These are phyloP conservation scores for Ammodytes dubius DNA, from an alignment of 2,113 vertebrate genomes.

Conservation along the genomic window DNA sequence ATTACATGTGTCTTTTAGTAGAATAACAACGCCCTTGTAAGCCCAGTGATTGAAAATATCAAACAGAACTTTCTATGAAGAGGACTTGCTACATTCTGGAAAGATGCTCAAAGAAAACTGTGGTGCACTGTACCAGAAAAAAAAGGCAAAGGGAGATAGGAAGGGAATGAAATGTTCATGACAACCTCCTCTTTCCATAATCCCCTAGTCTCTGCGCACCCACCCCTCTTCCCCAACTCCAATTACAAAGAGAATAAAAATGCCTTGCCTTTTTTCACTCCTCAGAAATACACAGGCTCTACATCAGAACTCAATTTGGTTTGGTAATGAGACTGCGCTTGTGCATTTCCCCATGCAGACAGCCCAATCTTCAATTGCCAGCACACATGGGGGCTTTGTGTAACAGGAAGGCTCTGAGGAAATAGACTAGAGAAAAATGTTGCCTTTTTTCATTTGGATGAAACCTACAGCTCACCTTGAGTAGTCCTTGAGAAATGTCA, in stretches of 20 bases:
- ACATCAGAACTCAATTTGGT: conserved; percentile 86
- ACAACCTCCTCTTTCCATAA: conserved; percentile 82
- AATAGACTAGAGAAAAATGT: conserved; percentile 79
- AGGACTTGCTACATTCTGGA: conserved; percentile 44
- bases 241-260: conserved; percentile 85
- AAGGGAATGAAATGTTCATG: conserved; percentile 75
- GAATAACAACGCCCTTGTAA: conserved; percentile 43
- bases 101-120: conserved; percentile 57
- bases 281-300: conserved; percentile 82
- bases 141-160: conserved; percentile 74
- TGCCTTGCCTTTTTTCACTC: conserved; percentile 73
- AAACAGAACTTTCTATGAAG: conserved; percentile 42
- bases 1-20: conserved; percentile 23
- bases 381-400: conserved; percentile 79
- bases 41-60: conserved; percentile 30
- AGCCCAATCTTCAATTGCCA: conserved; percentile 82
- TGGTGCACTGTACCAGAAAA: conserved; percentile 36
- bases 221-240: conserved; percentile 79
- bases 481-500: conserved; percentile 68
- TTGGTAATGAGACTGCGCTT: conserved; percentile 86
- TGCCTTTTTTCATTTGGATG: conserved; percentile 83
- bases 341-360: conserved; percentile 85
- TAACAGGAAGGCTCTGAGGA: conserved; percentile 78
- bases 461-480: conserved; percentile 78
- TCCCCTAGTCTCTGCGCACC: conserved; percentile 76